Evolutionary conservation across 1,140 invertebrate species (phyloP).

Genomic region (Vanessa tameamea): DNA sequence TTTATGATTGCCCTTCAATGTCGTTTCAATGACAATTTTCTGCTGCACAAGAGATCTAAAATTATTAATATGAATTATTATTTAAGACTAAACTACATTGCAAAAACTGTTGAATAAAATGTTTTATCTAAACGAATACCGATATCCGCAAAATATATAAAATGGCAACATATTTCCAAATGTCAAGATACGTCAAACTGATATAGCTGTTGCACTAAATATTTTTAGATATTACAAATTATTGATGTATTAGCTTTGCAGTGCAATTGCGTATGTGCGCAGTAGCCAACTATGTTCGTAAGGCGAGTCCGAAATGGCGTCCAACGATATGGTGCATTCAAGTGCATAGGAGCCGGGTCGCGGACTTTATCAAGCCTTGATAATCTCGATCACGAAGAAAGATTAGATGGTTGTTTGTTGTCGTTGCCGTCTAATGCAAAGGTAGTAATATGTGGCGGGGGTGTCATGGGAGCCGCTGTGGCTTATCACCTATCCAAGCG

Average conservation of each 20-base stretch:
- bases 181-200: constrained; percentile 40
- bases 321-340: constrained; percentile 44
- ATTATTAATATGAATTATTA: no score
- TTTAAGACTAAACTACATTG: no score
- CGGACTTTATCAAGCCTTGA: constrained; percentile 55
- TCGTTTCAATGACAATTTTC: no score
- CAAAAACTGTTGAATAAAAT: neutral
- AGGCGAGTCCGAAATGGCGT: constrained; percentile 46
- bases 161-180: constrained; percentile 17
- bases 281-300: constrained; percentile 56
- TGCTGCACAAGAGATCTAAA: no score
- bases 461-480: constrained; percentile 95
- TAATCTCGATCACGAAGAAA: constrained; percentile 57
- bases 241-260: constrained; percentile 51
- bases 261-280: constrained; percentile 48
- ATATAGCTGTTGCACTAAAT: constrained; percentile 43
- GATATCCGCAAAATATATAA: neutral
- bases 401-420: constrained; percentile 56
- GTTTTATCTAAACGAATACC: no score
- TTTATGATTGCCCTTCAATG: no score
- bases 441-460: constrained; percentile 96
- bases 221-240: constrained; percentile 53
- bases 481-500: constrained; percentile 94
- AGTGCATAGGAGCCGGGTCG: constrained; percentile 41
- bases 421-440: constrained; percentile 76